Evolutionary conservation across 2,797 vertebrate genomes (phyloP), one percentile per base, ranked within the genome.

Genomic region (Saguinus oedipus): DNA sequence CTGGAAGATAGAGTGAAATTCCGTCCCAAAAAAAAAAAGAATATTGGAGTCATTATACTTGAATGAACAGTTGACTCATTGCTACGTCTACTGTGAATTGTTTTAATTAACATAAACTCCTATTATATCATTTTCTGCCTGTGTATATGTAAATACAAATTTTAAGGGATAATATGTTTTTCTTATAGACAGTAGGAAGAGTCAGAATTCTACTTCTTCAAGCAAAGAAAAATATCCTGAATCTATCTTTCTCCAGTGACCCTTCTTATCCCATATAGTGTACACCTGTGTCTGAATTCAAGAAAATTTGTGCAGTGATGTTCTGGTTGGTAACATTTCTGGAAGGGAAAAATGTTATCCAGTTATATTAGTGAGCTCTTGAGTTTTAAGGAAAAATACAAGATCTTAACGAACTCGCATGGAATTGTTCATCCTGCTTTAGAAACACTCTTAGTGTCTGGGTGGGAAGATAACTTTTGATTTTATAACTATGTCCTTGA

Each of bases 151-250:
- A 44, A 76, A 36, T 75, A 22, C 17, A 64, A 76, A 9, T 80
- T 57, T 86, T 95, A 95, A 84, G 39, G 55, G 19, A 64, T 50
- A 50, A 64, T 85, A 2, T 93, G 57, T 97, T 96, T 95, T 97
- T 97, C 98, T 98, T 98, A 26, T 98, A 99, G 99, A 99, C 99
- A 97, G 98, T 99, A 88, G 99, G 97, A 95, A 99, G 98, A 98
- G 99, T 99, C 81, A 99, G 98, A 98, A 98, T 98, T 85, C 98
- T 99, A 89, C 99, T 99, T 97, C 99, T 99, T 94, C 99, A 99
- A 98, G 99, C 99, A 94, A 99, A 99, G 99, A 99, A 99, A 99
- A 98, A 46, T 84, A 70, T 46, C 26, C 27, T 44, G 7, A 39
- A 0, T 68, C 48, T 39, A 0, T 19, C 26, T 68, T 26, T 64